A percentile compares a stretch with the other conserved stretches of the same genome.
phyloP scores from a whole-genome alignment of 2,888 invertebrate species.

The Temnothorax rugatulus region DNA sequence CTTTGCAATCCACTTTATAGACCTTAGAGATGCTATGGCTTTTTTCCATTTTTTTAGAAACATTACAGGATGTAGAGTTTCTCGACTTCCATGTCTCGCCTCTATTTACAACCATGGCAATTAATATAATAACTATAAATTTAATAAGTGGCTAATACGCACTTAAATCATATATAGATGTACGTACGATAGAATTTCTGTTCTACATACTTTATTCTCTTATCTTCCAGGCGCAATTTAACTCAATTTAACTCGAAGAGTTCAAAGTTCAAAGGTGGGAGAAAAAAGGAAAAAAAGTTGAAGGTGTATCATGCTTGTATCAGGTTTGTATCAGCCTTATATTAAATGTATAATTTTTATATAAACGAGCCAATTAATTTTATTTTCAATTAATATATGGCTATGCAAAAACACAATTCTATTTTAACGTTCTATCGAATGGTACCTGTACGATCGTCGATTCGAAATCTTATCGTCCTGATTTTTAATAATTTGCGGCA shows the following conservation, averaged over 20 bases:
- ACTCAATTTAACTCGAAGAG: not conserved
- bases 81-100: not conserved
- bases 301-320: not conserved
- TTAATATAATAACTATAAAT: not conserved
- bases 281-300: not conserved
- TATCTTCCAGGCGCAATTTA: not conserved
- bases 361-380: not conserved
- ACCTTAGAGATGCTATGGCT: not conserved
- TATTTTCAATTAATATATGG: not conserved
- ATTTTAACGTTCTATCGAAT: not conserved
- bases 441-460: conserved; percentile 20
- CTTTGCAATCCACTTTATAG: not conserved
- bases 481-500: conserved; percentile 25
- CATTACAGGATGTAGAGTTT: not conserved
- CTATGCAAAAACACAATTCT: not conserved
- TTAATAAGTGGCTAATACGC: not conserved
- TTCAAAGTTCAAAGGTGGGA: not conserved
- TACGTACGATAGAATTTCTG: not conserved
- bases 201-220: not conserved
- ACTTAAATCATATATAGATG: no score
- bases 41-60: conserved; percentile 15
- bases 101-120: conserved; percentile 5
- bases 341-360: not conserved
- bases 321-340: not conserved
- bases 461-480: conserved; percentile 7